Evolutionary conservation across 1,140 invertebrate genomes (phyloP), one percentile per base, ranked within the genome.

Genomic region (Drosophila athabasca): DNA sequence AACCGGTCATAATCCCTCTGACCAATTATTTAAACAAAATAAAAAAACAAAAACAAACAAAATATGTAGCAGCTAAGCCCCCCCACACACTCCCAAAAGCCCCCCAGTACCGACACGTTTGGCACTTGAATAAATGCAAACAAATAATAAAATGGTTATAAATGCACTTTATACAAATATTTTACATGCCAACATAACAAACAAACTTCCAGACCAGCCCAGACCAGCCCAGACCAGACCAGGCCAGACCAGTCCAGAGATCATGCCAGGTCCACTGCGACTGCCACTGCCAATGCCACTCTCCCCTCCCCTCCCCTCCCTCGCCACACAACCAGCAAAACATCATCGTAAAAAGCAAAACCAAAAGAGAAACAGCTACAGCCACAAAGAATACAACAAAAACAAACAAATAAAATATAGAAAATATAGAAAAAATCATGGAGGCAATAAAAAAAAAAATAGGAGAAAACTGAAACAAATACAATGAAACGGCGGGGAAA

Each of bases 91-190:
- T 13, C 35, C 9, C 31, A 35, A 22, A 9, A 17, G 6, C 3
- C 19, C 39, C 60, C 9, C 35, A 17, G 29, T 41, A 19, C 65
- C 62, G 35, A 68, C 64, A 67, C 52, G 53, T 59, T 66, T 52
- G 53, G 44, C 69, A 57, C 72, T 66, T 62, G 41, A 81, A 76
- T 73, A 73, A 76, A 76, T 48, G 59, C 73, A 57, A 81, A 71
- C 69, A 75, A 83, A 78, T 79, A 83, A 74, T 75, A 70, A 79
- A 79, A 83, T 75, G 26, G 75, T 64, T 62, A 67, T 79, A 83
- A 79, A 70, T 75, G 70, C 65, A 79, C 79, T 83, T 81, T 81
- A 55, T 61, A 62, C 73, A 81, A 81, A 81, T 81, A 81, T 73
- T 77, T 73, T 64, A 70, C 67, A 81, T 81, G 78, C 78, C 78